phyloP scores from a whole-genome alignment of 2,113 vertebrate genomes.

The Reinhardtius hippoglossoides region DNA sequence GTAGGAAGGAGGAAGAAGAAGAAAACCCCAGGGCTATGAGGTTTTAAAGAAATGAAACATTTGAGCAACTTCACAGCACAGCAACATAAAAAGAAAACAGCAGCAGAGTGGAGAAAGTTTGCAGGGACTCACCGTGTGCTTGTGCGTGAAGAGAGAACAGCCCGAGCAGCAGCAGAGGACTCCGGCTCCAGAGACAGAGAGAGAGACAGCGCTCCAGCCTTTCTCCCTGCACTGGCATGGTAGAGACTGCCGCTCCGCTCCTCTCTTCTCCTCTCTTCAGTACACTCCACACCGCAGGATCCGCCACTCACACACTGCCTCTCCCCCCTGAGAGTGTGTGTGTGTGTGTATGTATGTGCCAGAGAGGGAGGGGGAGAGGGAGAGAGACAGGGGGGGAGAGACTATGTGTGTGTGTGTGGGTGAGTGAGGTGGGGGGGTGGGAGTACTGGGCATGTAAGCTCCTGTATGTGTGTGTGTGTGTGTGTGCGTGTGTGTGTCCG shows the following conservation, averaged over 20 bases:
- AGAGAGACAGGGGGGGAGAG: conserved; percentile 19
- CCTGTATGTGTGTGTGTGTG: conserved; percentile 27
- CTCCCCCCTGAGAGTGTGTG: conserved; percentile 40
- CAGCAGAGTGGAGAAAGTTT: conserved; percentile 27
- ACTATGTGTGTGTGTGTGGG: conserved; percentile 3
- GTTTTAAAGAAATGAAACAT: background rate
- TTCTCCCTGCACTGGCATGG: conserved; percentile 76
- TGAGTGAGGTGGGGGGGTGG: conserved; percentile 46
- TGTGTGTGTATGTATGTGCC: conserved; percentile 35
- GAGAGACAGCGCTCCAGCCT: conserved; percentile 65
- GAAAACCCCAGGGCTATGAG: background rate
- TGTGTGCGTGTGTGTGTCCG: conserved; percentile 1
- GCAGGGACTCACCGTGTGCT: conserved; percentile 83
- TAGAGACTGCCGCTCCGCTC: conserved; percentile 59
- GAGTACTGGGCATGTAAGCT: conserved; percentile 50
- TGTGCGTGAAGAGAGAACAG: conserved; percentile 74
- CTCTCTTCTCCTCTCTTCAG: conserved; percentile 60
- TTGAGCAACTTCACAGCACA: conserved; percentile 1
- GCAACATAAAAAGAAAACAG: conserved; percentile 15
- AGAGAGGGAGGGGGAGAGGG: conserved; percentile 14
- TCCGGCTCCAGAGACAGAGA: conserved; percentile 72
- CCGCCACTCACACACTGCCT: conserved; percentile 53
- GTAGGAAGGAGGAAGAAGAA: background rate
- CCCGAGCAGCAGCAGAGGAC: conserved; percentile 78
- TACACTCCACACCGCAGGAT: conserved; percentile 49